phyloP scores from a whole-genome alignment of 2,888 invertebrate species.

The Noctua janthina region DNA sequence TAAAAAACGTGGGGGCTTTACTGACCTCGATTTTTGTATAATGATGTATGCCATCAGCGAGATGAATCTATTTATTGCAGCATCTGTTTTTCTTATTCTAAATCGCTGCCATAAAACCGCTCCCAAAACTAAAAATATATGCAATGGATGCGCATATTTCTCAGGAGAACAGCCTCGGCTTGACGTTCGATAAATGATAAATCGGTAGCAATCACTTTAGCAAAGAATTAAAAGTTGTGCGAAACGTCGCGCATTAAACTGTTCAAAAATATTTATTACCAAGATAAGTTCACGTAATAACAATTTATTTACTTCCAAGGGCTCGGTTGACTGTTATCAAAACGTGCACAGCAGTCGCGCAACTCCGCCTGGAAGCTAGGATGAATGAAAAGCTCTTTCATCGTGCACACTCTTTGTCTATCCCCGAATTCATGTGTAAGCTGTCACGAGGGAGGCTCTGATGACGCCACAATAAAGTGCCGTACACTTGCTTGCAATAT shows the following conservation, averaged over 20 bases:
- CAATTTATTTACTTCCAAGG: slow-evolving; percentile 68
- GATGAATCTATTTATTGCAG: slow-evolving; percentile 22
- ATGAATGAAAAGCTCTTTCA: slow-evolving; percentile 83
- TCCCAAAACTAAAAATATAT: slow-evolving; percentile 50
- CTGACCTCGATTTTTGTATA: slow-evolving; percentile 35
- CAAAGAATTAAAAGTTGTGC: slow-evolving; percentile 46
- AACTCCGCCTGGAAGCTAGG: slow-evolving; percentile 70
- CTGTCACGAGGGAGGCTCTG: slow-evolving; percentile 77
- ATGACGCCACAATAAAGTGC: slow-evolving; percentile 81
- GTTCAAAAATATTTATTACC: slow-evolving; percentile 60
- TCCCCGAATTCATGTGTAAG: slow-evolving; percentile 83
- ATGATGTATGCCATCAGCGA: slow-evolving; percentile 12
- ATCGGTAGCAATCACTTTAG: slow-evolving; percentile 40
- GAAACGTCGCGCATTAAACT: slow-evolving; percentile 48
- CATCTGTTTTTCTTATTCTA: slow-evolving; percentile 44
- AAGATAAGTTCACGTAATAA: slow-evolving; percentile 57
- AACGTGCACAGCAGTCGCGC: slow-evolving; percentile 73
- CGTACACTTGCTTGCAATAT: slow-evolving; percentile 74
- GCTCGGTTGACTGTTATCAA: slow-evolving; percentile 79
- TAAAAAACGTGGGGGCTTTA: slow-evolving; percentile 43
- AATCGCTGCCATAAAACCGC: slow-evolving; percentile 35
- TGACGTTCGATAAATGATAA: slow-evolving; percentile 48
- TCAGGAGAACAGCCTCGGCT: slow-evolving; percentile 7
- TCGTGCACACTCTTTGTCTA: slow-evolving; percentile 82
- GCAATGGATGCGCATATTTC: slow-evolving; percentile 52